Evolutionary conservation across 1,140 invertebrate species (phyloP).

Genomic region (Uloborus diversus): DNA sequence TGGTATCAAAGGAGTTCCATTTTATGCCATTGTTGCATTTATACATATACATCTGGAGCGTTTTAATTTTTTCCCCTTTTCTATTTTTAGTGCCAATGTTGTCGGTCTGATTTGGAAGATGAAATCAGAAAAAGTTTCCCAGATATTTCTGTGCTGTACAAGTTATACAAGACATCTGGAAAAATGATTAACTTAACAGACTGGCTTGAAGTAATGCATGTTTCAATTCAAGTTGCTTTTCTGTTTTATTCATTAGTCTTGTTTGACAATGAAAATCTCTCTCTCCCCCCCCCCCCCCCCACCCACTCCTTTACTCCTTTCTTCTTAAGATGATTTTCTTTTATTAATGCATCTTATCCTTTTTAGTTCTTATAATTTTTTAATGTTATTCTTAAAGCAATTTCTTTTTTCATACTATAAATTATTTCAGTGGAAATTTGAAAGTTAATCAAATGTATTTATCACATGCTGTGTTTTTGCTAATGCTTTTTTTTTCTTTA

Average conservation of each 20-base stretch:
- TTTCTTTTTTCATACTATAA: too few species aligned
- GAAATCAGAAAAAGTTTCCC: slow-evolving; percentile 76
- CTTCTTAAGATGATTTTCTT: not conserved
- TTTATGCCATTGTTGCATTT: too few species aligned
- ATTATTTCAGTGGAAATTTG: too few species aligned
- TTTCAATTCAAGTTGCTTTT: not conserved
- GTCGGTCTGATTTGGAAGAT: too few species aligned
- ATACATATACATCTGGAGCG: too few species aligned
- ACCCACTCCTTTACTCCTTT: not conserved
- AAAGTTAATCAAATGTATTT: too few species aligned
- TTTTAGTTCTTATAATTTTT: not conserved
- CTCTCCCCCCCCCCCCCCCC: not conserved
- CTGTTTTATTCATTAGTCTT: not conserved
- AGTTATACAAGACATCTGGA: slow-evolving; percentile 87
- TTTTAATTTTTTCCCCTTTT: too few species aligned
- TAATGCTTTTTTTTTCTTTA: too few species aligned
- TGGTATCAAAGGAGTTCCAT: too few species aligned
- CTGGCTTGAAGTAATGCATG: slow-evolving; percentile 81
- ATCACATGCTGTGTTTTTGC: too few species aligned
- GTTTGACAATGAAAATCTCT: not conserved
- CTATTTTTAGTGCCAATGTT: too few species aligned
- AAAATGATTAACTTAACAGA: slow-evolving; percentile 92
- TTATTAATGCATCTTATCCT: not conserved
- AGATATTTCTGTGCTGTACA: slow-evolving; percentile 87
- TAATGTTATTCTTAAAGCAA: not conserved